These are phyloP conservation scores for Polypedilum pembai DNA, from an alignment of 1,140 invertebrate species.

Conservation along the genomic window DNA sequence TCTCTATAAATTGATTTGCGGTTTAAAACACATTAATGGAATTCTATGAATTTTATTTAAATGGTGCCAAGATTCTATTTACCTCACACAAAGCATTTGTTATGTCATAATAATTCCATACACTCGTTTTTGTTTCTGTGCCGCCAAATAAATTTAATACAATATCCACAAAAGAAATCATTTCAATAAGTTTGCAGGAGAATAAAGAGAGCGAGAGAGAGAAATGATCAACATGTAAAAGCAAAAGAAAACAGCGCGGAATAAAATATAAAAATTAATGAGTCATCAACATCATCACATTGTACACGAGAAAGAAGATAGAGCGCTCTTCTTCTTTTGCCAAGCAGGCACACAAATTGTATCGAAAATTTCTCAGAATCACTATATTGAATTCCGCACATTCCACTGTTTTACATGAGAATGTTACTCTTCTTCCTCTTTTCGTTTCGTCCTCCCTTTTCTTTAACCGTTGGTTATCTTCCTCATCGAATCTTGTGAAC, in stretches of 20 bases:
- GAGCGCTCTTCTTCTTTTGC: neutral
- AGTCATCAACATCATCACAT: neutral
- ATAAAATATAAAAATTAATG: neutral
- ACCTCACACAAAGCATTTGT: no score
- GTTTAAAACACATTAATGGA: no score
- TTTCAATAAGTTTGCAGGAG: neutral
- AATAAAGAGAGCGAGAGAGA: no score
- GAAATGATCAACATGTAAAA: slow-evolving; percentile 12
- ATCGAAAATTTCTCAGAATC: slow-evolving; percentile 18
- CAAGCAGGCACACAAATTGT: neutral
- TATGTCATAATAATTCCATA: no score
- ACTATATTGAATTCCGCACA: neutral
- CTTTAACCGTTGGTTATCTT: neutral
- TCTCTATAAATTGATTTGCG: no score
- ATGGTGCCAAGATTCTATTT: no score
- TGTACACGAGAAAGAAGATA: neutral
- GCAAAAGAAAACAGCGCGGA: neutral
- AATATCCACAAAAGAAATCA: neutral
- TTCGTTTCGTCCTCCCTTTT: no score
- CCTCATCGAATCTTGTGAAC: neutral
- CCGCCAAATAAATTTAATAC: no score
- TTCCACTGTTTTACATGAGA: slow-evolving; percentile 3
- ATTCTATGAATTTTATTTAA: no score
- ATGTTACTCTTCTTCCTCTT: neutral
- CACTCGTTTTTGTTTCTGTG: no score